Percentiles rank a stretch among this genome's conserved stretches.
Evolutionary conservation across 2,113 vertebrate species (phyloP).

Genomic region (Tupaia tana): DNA sequence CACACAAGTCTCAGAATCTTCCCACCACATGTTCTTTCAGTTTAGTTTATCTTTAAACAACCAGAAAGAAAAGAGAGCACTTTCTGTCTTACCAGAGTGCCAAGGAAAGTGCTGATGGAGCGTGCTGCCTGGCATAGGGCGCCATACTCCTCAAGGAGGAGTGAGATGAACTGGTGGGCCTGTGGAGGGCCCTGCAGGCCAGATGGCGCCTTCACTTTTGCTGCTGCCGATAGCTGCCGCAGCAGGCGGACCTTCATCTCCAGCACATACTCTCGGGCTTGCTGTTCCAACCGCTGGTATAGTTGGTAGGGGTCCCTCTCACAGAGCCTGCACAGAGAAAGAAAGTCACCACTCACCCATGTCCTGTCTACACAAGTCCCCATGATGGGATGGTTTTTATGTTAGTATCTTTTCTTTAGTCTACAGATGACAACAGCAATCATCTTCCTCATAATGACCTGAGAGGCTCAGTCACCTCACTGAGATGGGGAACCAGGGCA

Average conservation of each 20-base stretch:
- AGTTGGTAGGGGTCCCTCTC: conserved; percentile 98
- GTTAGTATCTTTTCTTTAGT: not conserved
- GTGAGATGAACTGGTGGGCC: conserved; percentile 96
- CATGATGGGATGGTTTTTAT: accelerated
- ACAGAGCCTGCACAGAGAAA: conserved; percentile 89
- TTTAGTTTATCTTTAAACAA: not conserved
- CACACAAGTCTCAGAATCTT: not conserved
- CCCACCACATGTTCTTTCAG: not conserved
- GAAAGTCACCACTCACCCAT: not conserved
- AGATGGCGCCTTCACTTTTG: conserved; percentile 87
- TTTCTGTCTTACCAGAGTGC: conserved; percentile 93
- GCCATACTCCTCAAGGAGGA: conserved; percentile 96
- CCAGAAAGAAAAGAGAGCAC: not conserved
- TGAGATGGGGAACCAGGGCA: not conserved
- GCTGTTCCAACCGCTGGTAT: conserved; percentile 96
- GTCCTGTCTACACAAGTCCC: not conserved
- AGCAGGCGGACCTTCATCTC: conserved; percentile 98
- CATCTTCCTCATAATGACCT: not conserved
- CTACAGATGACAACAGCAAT: accelerated
- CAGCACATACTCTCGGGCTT: conserved; percentile 96
- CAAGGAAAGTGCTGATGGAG: conserved; percentile 97
- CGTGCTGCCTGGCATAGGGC: conserved; percentile 97
- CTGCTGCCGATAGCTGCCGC: conserved; percentile 92
- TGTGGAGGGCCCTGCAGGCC: conserved; percentile 93
- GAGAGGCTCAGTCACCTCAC: no score